These are phyloP conservation scores for Maconellicoccus hirsutus DNA, from an alignment of 1,140 invertebrate genomes.

Conservation along the genomic window DNA sequence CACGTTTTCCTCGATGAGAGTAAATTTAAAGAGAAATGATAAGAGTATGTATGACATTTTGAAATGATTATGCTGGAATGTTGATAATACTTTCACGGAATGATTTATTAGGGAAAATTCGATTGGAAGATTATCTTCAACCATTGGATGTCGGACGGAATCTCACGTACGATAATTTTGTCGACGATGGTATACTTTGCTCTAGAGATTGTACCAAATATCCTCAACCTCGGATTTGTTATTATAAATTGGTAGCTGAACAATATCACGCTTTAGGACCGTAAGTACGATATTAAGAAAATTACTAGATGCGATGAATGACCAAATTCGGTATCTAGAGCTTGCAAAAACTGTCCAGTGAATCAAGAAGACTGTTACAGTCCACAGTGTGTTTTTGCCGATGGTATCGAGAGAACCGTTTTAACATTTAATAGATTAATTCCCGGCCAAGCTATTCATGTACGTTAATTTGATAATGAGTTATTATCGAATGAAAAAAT, in stretches of 20 bases:
- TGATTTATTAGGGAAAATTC: too few relatives aligned
- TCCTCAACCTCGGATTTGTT: conserved; percentile 33
- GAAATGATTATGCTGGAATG: too few relatives aligned
- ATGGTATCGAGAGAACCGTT: conserved; percentile 38
- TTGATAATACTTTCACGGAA: too few relatives aligned
- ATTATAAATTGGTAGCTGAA: conserved; percentile 40
- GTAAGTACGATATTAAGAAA: conserved; percentile 28
- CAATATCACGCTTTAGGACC: conserved; percentile 37
- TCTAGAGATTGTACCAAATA: conserved; percentile 24
- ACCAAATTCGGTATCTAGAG: conserved; percentile 25
- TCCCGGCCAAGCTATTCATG: conserved; percentile 43
- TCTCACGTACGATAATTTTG: conserved; percentile 23
- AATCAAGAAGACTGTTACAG: conserved; percentile 26
- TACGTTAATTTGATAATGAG: too few relatives aligned
- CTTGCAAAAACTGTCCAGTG: conserved; percentile 31
- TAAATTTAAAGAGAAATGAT: too few relatives aligned
- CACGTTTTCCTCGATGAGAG: too few relatives aligned
- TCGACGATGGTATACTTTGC: conserved; percentile 17
- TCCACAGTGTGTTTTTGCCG: conserved; percentile 40
- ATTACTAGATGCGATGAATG: too few relatives aligned
- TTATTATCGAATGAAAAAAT: too few relatives aligned
- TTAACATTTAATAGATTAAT: conserved; percentile 40
- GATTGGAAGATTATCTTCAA: conserved; percentile 5
- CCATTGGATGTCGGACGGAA: conserved; percentile 17
- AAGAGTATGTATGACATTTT: too few relatives aligned